Conservation (phyloP, 1,140 invertebrate species). For the Drosophila jambulina region DNA sequence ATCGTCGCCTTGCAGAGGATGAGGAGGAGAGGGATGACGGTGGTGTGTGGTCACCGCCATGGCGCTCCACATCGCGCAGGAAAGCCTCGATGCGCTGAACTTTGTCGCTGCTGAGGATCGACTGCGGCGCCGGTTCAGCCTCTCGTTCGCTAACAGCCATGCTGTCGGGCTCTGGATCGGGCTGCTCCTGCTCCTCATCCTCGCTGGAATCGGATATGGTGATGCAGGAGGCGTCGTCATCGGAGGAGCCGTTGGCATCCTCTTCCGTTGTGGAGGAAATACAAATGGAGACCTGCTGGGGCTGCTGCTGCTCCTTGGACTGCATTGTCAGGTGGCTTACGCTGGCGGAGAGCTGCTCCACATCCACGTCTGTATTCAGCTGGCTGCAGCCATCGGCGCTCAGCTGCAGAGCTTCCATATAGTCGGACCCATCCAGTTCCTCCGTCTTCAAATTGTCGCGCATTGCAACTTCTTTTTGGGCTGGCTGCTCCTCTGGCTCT, state of each 20-base stretch:
- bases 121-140: not conserved
- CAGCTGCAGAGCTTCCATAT: constrained; percentile 73
- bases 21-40: not conserved
- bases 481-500: constrained; percentile 28
- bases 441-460: not conserved
- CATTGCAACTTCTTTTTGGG: not conserved
- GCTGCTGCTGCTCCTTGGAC: not conserved
- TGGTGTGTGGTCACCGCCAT: not conserved
- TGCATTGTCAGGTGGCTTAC: constrained; percentile 61
- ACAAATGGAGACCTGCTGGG: constrained; percentile 51
- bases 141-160: constrained; percentile 50
- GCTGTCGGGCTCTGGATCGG: constrained; percentile 25
- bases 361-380: constrained; percentile 13
- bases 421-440: constrained; percentile 53
- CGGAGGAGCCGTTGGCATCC: not conserved
- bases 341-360: constrained; percentile 43
- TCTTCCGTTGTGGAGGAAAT: constrained; percentile 72
- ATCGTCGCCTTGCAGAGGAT: not conserved
- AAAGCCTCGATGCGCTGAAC: constrained; percentile 71
- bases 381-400: constrained; percentile 60
- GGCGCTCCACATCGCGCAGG: constrained; percentile 62
- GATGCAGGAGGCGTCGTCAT: constrained; percentile 54
- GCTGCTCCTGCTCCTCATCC: constrained; percentile 15
- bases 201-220: constrained; percentile 73
- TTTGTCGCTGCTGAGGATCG: constrained; percentile 48